Conservation (phyloP, 2,888 invertebrate species). For the Andricus curvator region DNA sequence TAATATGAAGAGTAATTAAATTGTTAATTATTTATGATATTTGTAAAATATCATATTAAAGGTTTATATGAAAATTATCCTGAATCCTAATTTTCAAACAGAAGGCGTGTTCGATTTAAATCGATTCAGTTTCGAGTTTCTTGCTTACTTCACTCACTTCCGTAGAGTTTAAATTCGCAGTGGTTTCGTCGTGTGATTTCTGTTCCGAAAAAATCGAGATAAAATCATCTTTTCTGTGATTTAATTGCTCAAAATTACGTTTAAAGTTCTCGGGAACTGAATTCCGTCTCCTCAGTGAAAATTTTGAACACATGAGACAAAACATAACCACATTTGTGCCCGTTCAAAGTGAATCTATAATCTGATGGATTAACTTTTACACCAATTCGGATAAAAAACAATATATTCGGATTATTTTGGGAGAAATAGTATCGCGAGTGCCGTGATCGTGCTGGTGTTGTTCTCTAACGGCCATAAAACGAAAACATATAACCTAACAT, state of each 20-base stretch:
- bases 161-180: background rate
- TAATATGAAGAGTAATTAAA: too few species aligned
- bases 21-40: too few species aligned
- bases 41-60: background rate
- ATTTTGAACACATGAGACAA: background rate
- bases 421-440: background rate
- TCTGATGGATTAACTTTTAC: background rate
- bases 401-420: background rate
- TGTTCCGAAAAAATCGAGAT: background rate
- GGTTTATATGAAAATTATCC: background rate
- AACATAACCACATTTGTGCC: background rate
- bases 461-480: background rate
- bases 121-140: background rate
- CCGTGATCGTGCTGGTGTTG: background rate
- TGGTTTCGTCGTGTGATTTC: background rate
- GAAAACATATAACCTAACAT: background rate
- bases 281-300: background rate
- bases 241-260: background rate
- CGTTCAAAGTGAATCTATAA: background rate
- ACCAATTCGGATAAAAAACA: background rate
- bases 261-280: background rate
- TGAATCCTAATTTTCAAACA: background rate
- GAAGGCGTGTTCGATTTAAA: background rate
- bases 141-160: background rate
- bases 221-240: background rate